Conservation (phyloP, 2,797 vertebrate genomes). For the Falco naumanni region DNA sequence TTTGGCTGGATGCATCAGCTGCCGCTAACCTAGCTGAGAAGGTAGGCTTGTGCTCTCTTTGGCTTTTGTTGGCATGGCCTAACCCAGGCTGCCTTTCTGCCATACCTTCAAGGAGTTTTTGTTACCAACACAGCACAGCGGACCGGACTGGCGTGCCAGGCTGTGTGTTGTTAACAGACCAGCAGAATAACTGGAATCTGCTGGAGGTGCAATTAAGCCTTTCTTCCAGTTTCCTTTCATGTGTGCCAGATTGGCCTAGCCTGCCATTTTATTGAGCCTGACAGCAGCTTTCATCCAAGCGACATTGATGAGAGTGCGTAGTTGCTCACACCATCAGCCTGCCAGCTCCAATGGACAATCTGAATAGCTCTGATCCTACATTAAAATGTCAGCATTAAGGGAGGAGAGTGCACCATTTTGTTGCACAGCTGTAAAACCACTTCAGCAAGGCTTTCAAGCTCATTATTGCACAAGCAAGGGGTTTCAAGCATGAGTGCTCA, state of each 20-base stretch:
- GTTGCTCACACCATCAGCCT: conserved; percentile 74
- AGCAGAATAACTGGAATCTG: conserved; percentile 70
- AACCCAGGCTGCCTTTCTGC: background rate
- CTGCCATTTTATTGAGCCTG: conserved; percentile 73
- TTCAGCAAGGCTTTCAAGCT: conserved; percentile 73
- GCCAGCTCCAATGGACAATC: conserved; percentile 73
- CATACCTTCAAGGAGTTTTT: conserved; percentile 19
- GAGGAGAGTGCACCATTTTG: conserved; percentile 73
- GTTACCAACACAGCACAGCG: background rate
- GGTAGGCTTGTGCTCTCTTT: background rate
- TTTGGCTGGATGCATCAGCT: background rate
- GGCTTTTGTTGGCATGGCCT: background rate
- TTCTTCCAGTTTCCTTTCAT: conserved; percentile 71
- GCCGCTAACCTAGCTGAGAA: background rate
- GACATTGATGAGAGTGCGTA: conserved; percentile 72
- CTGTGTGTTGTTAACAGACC: conserved; percentile 49
- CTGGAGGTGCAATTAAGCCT: conserved; percentile 70
- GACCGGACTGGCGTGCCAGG: background rate
- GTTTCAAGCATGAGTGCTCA: conserved; percentile 72
- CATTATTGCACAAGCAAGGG: conserved; percentile 70
- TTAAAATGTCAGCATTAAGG: conserved; percentile 74
- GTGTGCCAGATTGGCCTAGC: conserved; percentile 72
- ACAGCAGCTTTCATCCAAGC: conserved; percentile 72
- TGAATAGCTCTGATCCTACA: conserved; percentile 73
- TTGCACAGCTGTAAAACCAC: conserved; percentile 74